Conservation (phyloP, 64 coral and sea anemone genomes). For the Cladopsammia gracilis region DNA sequence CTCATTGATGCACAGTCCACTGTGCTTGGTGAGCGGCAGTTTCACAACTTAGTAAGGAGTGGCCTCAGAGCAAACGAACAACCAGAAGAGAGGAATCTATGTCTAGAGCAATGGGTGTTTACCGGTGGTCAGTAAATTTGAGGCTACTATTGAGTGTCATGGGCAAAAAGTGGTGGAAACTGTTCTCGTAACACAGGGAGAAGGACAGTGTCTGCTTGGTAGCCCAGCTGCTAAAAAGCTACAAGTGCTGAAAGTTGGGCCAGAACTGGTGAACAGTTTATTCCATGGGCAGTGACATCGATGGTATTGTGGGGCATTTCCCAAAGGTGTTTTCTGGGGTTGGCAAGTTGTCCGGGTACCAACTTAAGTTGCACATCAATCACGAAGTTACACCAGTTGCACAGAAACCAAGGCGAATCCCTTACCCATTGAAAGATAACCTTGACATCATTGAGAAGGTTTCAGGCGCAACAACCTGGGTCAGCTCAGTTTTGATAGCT, state of each 20-base stretch:
- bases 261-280: no score
- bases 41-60: background rate
- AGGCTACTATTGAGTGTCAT: background rate
- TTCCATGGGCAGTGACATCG: background rate
- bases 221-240: slow-evolving; percentile 23
- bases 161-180: slow-evolving; percentile 7
- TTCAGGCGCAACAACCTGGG: slow-evolving; percentile 60
- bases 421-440: background rate
- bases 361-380: slow-evolving; percentile 46
- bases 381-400: slow-evolving; percentile 37
- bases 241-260: slow-evolving; percentile 22
- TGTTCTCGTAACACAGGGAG: slow-evolving; percentile 32
- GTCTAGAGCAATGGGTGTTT: background rate
- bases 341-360: slow-evolving; percentile 32
- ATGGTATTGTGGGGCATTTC: background rate
- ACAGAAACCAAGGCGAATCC: slow-evolving; percentile 32
- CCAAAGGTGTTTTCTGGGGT: slow-evolving; percentile 42
- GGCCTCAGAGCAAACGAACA: background rate
- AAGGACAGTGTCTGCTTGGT: slow-evolving; percentile 24
- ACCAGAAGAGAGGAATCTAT: background rate
- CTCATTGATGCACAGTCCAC: background rate
- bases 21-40: slow-evolving; percentile 17
- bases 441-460: slow-evolving; percentile 50
- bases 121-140: slow-evolving; percentile 17
- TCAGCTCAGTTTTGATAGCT: slow-evolving; percentile 47